phyloP scores from a whole-genome alignment of 2,888 invertebrate species.

The Drosophila colorata region DNA sequence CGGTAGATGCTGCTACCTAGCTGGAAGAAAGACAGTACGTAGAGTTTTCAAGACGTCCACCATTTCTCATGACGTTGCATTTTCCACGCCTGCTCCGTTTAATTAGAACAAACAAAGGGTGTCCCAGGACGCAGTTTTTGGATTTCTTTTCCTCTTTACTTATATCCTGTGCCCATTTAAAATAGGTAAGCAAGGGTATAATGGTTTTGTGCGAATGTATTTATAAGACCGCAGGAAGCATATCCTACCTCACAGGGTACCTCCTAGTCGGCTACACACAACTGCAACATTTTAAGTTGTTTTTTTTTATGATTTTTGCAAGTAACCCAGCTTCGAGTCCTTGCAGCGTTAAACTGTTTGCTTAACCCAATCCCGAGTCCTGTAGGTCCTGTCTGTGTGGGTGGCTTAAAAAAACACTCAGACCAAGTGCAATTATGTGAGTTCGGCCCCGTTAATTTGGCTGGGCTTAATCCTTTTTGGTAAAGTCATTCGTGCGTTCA shows the following conservation, averaged over 20 bases:
- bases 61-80: constrained; percentile 60
- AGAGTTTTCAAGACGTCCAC: constrained; percentile 18
- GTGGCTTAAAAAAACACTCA: constrained; percentile 72
- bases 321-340: constrained; percentile 52
- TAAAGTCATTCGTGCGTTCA: constrained; percentile 64
- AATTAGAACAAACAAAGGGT: constrained; percentile 70
- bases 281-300: not conserved
- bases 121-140: constrained; percentile 37
- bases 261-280: too few relatives aligned
- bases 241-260: too few relatives aligned
- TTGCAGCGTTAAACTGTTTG: constrained; percentile 55
- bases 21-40: constrained; percentile 4
- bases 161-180: not conserved
- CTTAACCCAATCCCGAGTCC: constrained; percentile 35
- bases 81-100: constrained; percentile 65
- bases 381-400: constrained; percentile 53
- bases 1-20: constrained; percentile 38
- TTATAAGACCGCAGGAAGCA: too few relatives aligned
- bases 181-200: too few relatives aligned
- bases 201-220: too few relatives aligned
- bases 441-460: constrained; percentile 60
- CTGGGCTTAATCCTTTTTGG: constrained; percentile 67
- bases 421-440: constrained; percentile 54
- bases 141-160: constrained; percentile 16
- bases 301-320: constrained; percentile 49